phyloP scores from a whole-genome alignment of 2,113 vertebrate species.

The Gobiocypris rarus region DNA sequence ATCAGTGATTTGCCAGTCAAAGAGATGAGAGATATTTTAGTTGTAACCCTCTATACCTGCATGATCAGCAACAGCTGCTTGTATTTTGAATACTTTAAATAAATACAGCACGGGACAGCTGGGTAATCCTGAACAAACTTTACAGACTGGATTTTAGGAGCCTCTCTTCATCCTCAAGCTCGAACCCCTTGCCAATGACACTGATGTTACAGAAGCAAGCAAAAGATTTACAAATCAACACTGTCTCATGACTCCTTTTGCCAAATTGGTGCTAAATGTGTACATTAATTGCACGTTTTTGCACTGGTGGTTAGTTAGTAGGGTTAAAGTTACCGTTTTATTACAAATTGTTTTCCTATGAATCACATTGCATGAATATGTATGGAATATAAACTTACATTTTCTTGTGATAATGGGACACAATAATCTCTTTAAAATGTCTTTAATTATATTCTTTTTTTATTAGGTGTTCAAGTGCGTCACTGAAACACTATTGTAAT shows the following conservation, averaged over 20 bases:
- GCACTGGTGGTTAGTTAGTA: too few species aligned
- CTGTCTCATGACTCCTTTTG: not conserved
- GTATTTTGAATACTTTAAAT: not conserved
- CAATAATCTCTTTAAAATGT: too few species aligned
- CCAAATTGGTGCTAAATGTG: not conserved
- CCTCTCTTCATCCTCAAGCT: not conserved
- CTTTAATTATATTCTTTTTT: not conserved
- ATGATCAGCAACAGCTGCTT: conserved; percentile 20
- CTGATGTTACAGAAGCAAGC: not conserved
- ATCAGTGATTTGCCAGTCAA: not conserved
- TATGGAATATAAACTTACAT: too few species aligned
- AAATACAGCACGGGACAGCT: not conserved
- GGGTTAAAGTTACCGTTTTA: not conserved
- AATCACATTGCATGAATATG: not conserved
- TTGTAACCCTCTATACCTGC: not conserved
- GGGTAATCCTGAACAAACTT: conserved; percentile 24
- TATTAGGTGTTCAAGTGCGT: too few species aligned
- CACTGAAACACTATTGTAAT: too few species aligned
- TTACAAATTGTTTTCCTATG: not conserved
- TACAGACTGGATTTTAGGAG: not conserved
- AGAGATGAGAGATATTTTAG: not conserved
- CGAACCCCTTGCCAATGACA: not conserved
- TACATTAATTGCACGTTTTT: not conserved
- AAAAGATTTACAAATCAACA: not conserved
- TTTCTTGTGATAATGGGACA: not conserved